Conservation (phyloP, 2,797 vertebrate genomes). For the Morelia viridis region DNA sequence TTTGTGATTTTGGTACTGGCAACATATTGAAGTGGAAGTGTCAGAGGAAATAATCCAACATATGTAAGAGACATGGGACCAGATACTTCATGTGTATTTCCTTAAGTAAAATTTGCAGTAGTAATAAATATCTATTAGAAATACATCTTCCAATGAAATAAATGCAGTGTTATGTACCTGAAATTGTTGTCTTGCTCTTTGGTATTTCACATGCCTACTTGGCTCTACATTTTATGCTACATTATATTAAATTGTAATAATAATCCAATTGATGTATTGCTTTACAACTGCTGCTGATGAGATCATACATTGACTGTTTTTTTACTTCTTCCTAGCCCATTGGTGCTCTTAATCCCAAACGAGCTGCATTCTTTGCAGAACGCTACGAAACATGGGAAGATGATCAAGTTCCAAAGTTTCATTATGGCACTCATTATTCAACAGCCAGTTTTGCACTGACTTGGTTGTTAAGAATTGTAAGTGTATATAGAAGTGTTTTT, state of each 20-base stretch:
- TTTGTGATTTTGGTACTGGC: not conserved
- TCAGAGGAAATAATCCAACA: not conserved
- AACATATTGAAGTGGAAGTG: not conserved
- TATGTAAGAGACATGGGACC: not conserved
- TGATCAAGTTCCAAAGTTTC: constrained; percentile 96
- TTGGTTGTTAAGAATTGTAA: constrained; percentile 95
- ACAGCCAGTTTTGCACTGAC: constrained; percentile 93
- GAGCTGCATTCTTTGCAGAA: constrained; percentile 93
- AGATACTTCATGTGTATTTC: not conserved
- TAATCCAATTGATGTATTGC: not conserved
- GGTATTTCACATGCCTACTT: not conserved
- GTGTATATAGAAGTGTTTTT: constrained; percentile 55
- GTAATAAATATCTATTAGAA: not conserved
- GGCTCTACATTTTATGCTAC: constrained; percentile 22
- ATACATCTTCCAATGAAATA: not conserved
- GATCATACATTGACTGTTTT: not conserved
- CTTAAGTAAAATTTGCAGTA: constrained; percentile 17
- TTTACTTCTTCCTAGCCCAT: constrained; percentile 79
- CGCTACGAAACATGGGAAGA: constrained; percentile 96
- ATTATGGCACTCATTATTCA: constrained; percentile 98
- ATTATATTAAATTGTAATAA: not conserved
- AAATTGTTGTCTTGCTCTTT: not conserved
- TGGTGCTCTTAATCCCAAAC: constrained; percentile 96
- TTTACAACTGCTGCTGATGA: constrained; percentile 17
- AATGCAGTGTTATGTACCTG: not conserved